Evolutionary conservation across 2,888 invertebrate species (phyloP).

Genomic region (Tiliacea aurago): DNA sequence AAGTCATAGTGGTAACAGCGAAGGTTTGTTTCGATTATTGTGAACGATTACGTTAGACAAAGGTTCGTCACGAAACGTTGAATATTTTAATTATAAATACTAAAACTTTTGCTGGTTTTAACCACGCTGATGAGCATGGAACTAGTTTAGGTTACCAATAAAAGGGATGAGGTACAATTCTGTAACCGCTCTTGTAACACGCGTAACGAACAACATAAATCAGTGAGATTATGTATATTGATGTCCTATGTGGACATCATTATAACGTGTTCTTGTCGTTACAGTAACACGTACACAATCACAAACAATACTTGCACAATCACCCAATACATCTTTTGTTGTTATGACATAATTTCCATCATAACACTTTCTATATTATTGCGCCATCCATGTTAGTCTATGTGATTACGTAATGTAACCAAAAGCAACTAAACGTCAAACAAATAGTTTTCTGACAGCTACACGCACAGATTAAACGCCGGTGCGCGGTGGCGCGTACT

Average conservation of each 20-base stretch:
- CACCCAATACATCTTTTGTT: no score
- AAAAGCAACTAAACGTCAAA: no score
- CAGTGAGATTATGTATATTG: not conserved
- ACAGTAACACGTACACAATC: no score
- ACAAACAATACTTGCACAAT: no score
- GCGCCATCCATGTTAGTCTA: no score
- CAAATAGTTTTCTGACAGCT: no score
- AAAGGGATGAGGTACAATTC: not conserved
- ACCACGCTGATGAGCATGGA: not conserved
- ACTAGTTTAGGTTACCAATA: not conserved
- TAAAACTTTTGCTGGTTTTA: not conserved
- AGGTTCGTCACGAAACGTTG: not conserved
- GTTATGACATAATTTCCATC: no score
- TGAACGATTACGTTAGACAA: not conserved
- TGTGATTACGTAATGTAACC: no score
- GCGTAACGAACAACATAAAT: not conserved
- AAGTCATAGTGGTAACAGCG: not conserved
- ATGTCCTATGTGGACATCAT: no score
- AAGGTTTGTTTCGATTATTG: constrained; percentile 2
- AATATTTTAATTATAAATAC: constrained; percentile 4
- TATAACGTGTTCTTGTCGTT: not conserved
- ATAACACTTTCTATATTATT: no score
- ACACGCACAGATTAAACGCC: no score
- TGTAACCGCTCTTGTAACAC: not conserved
- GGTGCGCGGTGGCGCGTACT: no score